Percentiles rank a stretch among this genome's conserved stretches.
These are phyloP conservation scores for Oncopodura yosiiana DNA, from an alignment of 1,140 invertebrate genomes.

Conservation along the genomic window DNA sequence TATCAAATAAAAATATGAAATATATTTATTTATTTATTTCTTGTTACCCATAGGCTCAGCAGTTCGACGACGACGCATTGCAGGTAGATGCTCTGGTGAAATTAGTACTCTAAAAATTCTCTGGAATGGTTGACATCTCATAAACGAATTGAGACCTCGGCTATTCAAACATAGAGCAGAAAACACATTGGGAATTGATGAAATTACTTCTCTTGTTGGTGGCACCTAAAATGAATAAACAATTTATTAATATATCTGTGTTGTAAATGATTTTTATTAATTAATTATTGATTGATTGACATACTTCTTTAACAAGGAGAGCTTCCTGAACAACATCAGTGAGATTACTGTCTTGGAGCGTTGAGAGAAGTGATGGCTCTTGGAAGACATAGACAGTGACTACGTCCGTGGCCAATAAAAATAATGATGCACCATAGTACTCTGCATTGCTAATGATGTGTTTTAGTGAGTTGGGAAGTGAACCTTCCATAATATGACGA, in stretches of 20 bases:
- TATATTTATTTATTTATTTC: too few species aligned
- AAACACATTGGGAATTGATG: slow-evolving; percentile 82
- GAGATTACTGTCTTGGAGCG: slow-evolving; percentile 77
- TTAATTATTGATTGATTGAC: slow-evolving; percentile 5
- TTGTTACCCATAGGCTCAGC: slow-evolving; percentile 74
- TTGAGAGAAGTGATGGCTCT: slow-evolving; percentile 76
- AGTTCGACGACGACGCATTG: slow-evolving; percentile 70
- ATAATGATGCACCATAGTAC: slow-evolving; percentile 82
- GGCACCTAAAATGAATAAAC: slow-evolving; percentile 51
- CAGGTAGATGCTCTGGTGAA: slow-evolving; percentile 71
- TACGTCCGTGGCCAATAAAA: slow-evolving; percentile 79
- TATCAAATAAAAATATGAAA: too few species aligned
- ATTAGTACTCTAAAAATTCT: slow-evolving; percentile 71
- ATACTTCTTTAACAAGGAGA: slow-evolving; percentile 71
- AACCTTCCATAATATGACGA: slow-evolving; percentile 82
- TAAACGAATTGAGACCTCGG: slow-evolving; percentile 69
- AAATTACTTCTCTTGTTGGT: slow-evolving; percentile 76
- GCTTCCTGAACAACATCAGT: slow-evolving; percentile 81
- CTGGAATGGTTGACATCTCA: slow-evolving; percentile 73
- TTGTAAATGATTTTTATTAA: not conserved
- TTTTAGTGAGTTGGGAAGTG: slow-evolving; percentile 67
- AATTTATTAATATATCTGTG: slow-evolving; percentile 1
- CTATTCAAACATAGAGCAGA: slow-evolving; percentile 80
- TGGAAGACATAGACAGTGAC: slow-evolving; percentile 89
- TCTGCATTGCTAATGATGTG: slow-evolving; percentile 88